Conservation (phyloP, 2,797 vertebrate genomes). For the Acrossocheilus wenchowensis region DNA sequence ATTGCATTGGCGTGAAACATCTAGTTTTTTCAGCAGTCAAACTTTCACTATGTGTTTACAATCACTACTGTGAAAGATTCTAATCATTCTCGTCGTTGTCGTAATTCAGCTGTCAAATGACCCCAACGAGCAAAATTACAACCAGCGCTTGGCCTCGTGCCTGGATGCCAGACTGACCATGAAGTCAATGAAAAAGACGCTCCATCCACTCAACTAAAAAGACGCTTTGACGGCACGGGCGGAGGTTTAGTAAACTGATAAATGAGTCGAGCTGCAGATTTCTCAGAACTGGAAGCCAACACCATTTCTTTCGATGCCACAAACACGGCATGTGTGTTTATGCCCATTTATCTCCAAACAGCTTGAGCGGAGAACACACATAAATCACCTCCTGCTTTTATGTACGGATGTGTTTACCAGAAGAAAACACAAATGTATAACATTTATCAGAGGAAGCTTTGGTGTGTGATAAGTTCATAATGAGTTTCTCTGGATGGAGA, state of each 20-base stretch:
- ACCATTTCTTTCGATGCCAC: slow-evolving; percentile 16
- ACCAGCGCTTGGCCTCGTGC: neutral
- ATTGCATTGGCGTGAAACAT: neutral
- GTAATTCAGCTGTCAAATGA: slow-evolving; percentile 15
- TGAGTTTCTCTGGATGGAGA: slow-evolving; percentile 39
- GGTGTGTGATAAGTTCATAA: slow-evolving; percentile 24
- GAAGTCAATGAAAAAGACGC: neutral
- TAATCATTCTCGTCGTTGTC: neutral
- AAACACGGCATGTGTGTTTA: slow-evolving; percentile 14
- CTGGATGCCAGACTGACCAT: neutral
- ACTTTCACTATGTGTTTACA: slow-evolving; percentile 14
- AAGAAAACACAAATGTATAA: slow-evolving; percentile 34
- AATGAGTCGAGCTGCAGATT: slow-evolving; percentile 14
- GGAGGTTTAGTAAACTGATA: neutral
- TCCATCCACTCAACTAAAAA: neutral
- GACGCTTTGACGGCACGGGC: neutral
- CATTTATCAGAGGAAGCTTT: slow-evolving; percentile 12
- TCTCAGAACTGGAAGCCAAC: slow-evolving; percentile 26
- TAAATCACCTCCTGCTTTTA: slow-evolving; percentile 28
- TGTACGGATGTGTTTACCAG: slow-evolving; percentile 19
- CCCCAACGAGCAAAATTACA: slow-evolving; percentile 15
- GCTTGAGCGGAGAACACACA: neutral
- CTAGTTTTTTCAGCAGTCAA: neutral
- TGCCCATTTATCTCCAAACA: slow-evolving; percentile 16
- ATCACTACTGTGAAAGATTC: neutral